Evolutionary conservation across 2,797 vertebrate genomes (phyloP), one percentile per base, ranked within the genome.

Genomic region (Holocentrus rufus): DNA sequence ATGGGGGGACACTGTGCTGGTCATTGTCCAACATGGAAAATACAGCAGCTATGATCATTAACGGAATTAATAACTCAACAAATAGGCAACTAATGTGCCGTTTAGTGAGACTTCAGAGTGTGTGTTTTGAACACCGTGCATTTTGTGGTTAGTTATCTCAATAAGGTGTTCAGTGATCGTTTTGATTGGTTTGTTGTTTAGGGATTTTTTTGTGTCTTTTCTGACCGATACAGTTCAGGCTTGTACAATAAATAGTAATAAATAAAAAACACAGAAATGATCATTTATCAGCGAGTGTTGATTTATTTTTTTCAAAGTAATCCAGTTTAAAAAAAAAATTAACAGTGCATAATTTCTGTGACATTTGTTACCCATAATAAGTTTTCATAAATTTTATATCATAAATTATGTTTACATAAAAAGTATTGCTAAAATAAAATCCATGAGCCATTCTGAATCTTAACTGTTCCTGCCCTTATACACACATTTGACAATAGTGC

Each of bases 221-320:
- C 91, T 92, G 85, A 90, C 82, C 70, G 85, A 89, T 87, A 90
- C 85, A 91, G 78, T 90, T 88, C 81, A 89, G 89, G 83, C 89
- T 88, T 93, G 91, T 93, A 90, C 80, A 92, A 90, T 88, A 92
- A 90, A 87, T 90, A 89, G 90, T 89, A 27, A 90, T 88, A 87
- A 92, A 88, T 86, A 64, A 31, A 77, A 85, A 82, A 87, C 53
- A 78, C 66, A 75, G 76, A 87, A 87, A 87, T 87, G 22, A 91
- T 86, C 61, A 23, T 80, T 89, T 91, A 88, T 87, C 80, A 83
- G 76, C 7, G 87, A 86, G 90, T 91, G 83, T 90, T 88, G 70
- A 82, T 91, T 92, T 87, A 72, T 87, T 88, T 6, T 57, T 81
- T 82, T 74, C 11, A 67, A 79, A 69, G 1, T 34, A 78, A 79